Percentiles rank a stretch among this genome's conserved stretches.
These are phyloP conservation scores for Ciconia boyciana DNA, from an alignment of 2,113 vertebrate species.

Conservation along the genomic window DNA sequence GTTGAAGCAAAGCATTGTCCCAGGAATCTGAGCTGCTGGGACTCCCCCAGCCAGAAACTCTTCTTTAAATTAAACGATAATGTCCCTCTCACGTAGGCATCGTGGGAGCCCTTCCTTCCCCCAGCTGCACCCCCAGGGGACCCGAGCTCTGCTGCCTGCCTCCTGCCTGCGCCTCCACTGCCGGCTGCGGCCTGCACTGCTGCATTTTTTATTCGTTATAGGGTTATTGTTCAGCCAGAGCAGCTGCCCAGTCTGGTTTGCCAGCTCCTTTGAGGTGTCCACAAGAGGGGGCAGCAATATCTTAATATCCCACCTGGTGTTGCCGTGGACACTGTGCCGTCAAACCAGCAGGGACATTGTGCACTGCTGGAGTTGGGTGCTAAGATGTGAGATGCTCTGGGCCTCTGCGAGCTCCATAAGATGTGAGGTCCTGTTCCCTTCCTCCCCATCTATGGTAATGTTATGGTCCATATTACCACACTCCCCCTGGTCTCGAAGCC, in stretches of 20 bases:
- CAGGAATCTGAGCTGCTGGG: not conserved
- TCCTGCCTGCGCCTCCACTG: not conserved
- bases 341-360: not conserved
- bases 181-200: accelerated
- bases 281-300: not conserved
- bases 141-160: not conserved
- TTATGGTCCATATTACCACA: not conserved
- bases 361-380: not conserved
- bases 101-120: not conserved
- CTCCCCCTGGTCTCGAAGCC: not conserved
- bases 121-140: not conserved
- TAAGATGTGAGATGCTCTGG: not conserved
- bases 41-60: not conserved
- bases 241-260: not conserved
- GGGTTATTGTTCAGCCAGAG: not conserved
- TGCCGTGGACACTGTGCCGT: not conserved
- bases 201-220: not conserved
- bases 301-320: not conserved
- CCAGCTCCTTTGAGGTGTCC: not conserved
- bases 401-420: not conserved
- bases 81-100: not conserved
- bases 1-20: not conserved
- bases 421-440: not conserved
- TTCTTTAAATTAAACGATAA: not conserved
- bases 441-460: not conserved